Evolutionary conservation across 2,113 vertebrate species (phyloP).

Genomic region (Rousettus leschenaultii): DNA sequence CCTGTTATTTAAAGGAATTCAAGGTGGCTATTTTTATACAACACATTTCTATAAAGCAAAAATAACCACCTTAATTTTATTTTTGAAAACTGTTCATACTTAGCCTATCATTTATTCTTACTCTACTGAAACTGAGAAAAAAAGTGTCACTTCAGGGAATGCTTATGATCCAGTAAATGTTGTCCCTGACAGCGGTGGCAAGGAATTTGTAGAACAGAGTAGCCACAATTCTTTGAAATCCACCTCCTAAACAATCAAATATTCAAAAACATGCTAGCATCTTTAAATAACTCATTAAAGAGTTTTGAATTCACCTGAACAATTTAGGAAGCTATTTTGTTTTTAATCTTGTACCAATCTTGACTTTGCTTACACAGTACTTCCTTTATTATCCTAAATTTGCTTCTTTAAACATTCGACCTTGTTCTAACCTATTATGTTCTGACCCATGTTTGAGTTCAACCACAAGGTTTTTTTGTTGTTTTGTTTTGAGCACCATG

Average conservation of each 20-base stretch:
- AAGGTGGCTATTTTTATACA: constrained; percentile 41
- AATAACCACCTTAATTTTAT: constrained; percentile 28
- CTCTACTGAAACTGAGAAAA: background rate
- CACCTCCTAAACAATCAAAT: constrained; percentile 7
- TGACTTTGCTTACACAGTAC: constrained; percentile 59
- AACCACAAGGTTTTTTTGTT: constrained; percentile 54
- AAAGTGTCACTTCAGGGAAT: constrained; percentile 26
- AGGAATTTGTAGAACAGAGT: constrained; percentile 32
- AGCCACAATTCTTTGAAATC: constrained; percentile 33
- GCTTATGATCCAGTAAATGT: constrained; percentile 34
- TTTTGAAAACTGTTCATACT: constrained; percentile 35
- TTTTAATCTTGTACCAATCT: constrained; percentile 45
- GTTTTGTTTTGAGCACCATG: constrained; percentile 60
- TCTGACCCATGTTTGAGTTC: constrained; percentile 64
- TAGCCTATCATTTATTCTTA: constrained; percentile 43
- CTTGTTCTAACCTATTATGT: constrained; percentile 60
- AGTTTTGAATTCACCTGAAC: constrained; percentile 29
- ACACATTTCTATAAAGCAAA: constrained; percentile 5
- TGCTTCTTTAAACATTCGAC: constrained; percentile 57
- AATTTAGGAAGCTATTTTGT: constrained; percentile 52
- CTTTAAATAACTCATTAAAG: constrained; percentile 39
- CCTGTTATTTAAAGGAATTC: constrained; percentile 41
- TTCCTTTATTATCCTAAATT: constrained; percentile 67
- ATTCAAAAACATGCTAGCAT: constrained; percentile 1
- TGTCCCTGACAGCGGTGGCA: background rate